Evolutionary conservation across 2,113 vertebrate species (phyloP), one percentile per base, ranked within the genome.

Genomic region (Zootoca vivipara): DNA sequence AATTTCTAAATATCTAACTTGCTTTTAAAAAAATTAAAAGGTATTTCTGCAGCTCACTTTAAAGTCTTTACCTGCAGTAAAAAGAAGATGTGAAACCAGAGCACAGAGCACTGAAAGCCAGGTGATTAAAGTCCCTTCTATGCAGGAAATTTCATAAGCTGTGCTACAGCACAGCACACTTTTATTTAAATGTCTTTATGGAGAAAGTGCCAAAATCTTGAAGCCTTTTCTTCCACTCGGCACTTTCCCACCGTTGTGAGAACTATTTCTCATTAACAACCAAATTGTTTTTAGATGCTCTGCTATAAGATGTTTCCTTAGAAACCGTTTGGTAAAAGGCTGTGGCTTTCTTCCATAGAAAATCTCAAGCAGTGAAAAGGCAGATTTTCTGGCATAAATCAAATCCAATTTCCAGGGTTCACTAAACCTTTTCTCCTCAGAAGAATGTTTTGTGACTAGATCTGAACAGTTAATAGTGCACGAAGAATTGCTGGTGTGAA

Each of bases 321-420:
- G 98, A 97, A 97, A 99, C 97, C 93, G 89, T 88, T 96, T 93
- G 96, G 95, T 97, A 96, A 97, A 97, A 97, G 97, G 93, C 97
- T 95, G 95, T 93, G 93, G 97, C 96, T 96, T 97, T 97, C 96
- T 96, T 97, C 96, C 96, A 97, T 96, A 96, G 97, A 97, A 88
- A 97, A 97, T 96, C 95, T 96, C 96, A 97, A 97, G 97, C 96
- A 97, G 96, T 97, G 97, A 96, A 97, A 97, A 97, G 97, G 96
- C 96, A 97, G 97, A 97, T 96, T 96, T 97, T 96, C 97, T 97
- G 97, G 97, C 97, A 97, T 97, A 97, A 97, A 97, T 97, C 97
- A 97, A 97, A 97, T 97, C 95, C 96, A 97, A 97, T 98, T 98
- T 98, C 97, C 97, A 97, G 96, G 97, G 97, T 98, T 98, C 98